Evolutionary conservation across 2,888 invertebrate genomes (phyloP).

Genomic region (Iselma pallidipennis): DNA sequence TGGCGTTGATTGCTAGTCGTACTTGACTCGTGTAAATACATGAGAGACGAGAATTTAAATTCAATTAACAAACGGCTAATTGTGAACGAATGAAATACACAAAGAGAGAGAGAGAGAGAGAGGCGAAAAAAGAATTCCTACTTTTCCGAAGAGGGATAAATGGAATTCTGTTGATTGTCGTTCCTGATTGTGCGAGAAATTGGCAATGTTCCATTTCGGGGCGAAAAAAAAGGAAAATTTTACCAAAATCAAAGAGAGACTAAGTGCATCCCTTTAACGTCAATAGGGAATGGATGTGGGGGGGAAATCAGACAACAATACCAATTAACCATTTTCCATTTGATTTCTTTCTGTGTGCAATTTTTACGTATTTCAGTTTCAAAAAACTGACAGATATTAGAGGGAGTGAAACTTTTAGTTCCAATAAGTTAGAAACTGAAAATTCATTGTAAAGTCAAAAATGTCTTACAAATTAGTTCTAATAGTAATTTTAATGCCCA

Average conservation of each 20-base stretch:
- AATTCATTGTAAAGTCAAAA: too few species aligned
- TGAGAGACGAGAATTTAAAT: constrained; percentile 21
- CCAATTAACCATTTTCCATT: too few species aligned
- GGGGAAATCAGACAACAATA: too few species aligned
- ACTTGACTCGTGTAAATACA: neutral
- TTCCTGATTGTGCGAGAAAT: neutral
- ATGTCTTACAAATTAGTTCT: too few species aligned
- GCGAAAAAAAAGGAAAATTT: too few species aligned
- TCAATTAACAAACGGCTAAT: constrained; percentile 25
- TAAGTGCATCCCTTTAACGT: neutral
- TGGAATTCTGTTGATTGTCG: neutral
- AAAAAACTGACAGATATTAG: too few species aligned
- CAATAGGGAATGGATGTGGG: too few species aligned
- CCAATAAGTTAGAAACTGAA: too few species aligned
- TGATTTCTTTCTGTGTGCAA: too few species aligned
- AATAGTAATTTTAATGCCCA: too few species aligned
- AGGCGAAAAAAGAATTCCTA: neutral
- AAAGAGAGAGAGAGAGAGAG: neutral
- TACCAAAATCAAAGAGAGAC: neutral
- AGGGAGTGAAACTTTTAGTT: too few species aligned
- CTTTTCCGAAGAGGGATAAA: neutral
- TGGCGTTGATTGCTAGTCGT: neutral
- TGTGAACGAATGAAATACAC: constrained; percentile 7
- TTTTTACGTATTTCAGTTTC: too few species aligned
- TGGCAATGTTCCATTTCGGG: neutral